Evolutionary conservation across 2,888 invertebrate species (phyloP).

Genomic region (Lithosia quadra): DNA sequence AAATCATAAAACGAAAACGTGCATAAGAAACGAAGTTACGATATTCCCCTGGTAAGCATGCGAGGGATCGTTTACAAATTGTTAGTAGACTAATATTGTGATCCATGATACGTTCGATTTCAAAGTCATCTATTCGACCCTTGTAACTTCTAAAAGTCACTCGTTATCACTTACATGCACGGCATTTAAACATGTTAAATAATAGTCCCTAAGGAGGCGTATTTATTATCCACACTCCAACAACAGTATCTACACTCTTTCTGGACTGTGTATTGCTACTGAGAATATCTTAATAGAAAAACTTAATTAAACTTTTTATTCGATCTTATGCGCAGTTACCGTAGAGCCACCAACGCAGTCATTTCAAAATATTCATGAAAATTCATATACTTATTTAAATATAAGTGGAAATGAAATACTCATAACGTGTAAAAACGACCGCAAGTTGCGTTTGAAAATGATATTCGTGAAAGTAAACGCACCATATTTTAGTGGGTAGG

Average conservation of each 20-base stretch:
- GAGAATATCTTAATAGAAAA: background rate
- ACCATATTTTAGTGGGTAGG: conserved; percentile 63
- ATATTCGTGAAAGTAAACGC: conserved; percentile 59
- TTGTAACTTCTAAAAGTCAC: conserved; percentile 39
- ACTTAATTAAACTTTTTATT: background rate
- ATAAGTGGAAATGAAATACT: conserved; percentile 47
- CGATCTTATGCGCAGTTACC: background rate
- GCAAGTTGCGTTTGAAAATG: conserved; percentile 55
- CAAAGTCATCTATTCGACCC: conserved; percentile 44
- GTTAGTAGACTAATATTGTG: conserved; percentile 57
- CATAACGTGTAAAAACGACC: conserved; percentile 44
- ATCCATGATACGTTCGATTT: conserved; percentile 51
- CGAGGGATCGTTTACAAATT: conserved; percentile 49
- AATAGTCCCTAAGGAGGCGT: background rate
- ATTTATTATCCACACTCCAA: background rate
- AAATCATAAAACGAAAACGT: conserved; percentile 56
- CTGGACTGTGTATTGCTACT: background rate
- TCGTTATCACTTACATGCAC: conserved; percentile 43
- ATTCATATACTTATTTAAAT: conserved; percentile 51
- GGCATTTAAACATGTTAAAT: conserved; percentile 20
- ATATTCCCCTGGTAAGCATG: conserved; percentile 52
- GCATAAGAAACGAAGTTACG: conserved; percentile 54
- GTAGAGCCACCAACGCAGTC: background rate
- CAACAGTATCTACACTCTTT: background rate
- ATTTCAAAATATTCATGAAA: conserved; percentile 51